Percentiles rank a stretch among this genome's conserved stretches.
phyloP scores from a whole-genome alignment of 2,797 vertebrate genomes.

The Sebastes matsubarae region DNA sequence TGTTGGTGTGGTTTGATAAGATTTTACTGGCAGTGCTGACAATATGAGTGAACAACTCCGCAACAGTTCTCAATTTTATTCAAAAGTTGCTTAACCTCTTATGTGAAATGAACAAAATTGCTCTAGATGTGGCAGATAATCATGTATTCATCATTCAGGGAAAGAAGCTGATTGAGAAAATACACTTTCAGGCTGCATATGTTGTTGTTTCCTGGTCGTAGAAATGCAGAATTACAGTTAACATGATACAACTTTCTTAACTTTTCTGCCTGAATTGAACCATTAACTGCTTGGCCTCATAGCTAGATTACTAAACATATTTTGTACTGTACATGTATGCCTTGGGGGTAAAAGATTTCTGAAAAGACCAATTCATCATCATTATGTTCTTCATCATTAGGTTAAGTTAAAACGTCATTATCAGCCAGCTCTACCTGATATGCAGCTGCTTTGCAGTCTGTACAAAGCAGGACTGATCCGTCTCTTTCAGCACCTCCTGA shows the following conservation, averaged over 20 bases:
- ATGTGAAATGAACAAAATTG: too few species aligned
- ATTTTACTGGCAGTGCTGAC: too few species aligned
- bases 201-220: not conserved
- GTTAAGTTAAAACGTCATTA: not conserved
- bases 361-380: not conserved
- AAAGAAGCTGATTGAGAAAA: too few species aligned
- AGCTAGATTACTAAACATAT: not conserved
- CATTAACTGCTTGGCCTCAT: not conserved
- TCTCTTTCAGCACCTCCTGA: slow-evolving; percentile 98
- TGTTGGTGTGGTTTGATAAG: too few species aligned
- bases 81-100: too few species aligned
- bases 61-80: too few species aligned
- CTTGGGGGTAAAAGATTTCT: not conserved
- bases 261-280: not conserved
- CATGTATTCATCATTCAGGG: too few species aligned
- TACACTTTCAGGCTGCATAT: too few species aligned
- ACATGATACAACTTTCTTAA: not conserved
- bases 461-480: slow-evolving; percentile 96
- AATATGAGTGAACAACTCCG: too few species aligned
- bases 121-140: too few species aligned
- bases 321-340: not conserved
- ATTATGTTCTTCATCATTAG: not conserved
- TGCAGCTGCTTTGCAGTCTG: slow-evolving; percentile 98
- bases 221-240: not conserved
- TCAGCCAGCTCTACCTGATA: slow-evolving; percentile 82